These are phyloP conservation scores for Zosterops hypoxanthus DNA, from an alignment of 2,113 vertebrate genomes.

Conservation along the genomic window DNA sequence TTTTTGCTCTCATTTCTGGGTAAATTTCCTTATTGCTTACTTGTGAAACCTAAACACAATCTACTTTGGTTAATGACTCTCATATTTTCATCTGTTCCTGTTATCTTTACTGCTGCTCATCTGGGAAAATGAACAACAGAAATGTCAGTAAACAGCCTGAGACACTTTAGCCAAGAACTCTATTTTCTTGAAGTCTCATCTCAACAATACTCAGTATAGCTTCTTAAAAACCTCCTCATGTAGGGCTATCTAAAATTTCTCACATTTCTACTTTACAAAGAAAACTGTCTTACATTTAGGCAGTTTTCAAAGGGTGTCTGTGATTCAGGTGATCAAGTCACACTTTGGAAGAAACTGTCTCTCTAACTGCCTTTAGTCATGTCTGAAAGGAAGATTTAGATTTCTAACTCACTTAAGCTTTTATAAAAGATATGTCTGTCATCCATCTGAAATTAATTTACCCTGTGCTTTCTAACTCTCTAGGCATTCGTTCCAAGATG, in stretches of 20 bases:
- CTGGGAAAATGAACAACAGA: not conserved
- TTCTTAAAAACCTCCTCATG: not conserved
- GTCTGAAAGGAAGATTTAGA: not conserved
- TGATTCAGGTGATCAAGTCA: not conserved
- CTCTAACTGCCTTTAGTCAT: not conserved
- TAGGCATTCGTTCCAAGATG: not conserved
- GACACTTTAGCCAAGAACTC: not conserved
- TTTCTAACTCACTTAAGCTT: not conserved
- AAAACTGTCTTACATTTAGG: not conserved
- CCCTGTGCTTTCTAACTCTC: not conserved
- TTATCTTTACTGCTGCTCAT: not conserved
- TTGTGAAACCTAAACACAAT: not conserved
- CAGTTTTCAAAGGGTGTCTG: not conserved
- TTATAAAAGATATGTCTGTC: not conserved
- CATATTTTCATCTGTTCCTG: not conserved
- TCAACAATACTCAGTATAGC: not conserved
- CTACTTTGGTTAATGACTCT: not conserved
- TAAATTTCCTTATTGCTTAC: not conserved
- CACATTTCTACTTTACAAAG: not conserved
- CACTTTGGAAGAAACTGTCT: not conserved
- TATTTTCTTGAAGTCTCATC: not conserved
- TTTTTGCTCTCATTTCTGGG: not conserved
- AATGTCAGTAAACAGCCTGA: not conserved
- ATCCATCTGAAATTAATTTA: conserved; percentile 40
- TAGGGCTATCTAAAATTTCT: not conserved